phyloP scores from a whole-genome alignment of 2,113 vertebrate genomes.

The Oophaga pumilio region DNA sequence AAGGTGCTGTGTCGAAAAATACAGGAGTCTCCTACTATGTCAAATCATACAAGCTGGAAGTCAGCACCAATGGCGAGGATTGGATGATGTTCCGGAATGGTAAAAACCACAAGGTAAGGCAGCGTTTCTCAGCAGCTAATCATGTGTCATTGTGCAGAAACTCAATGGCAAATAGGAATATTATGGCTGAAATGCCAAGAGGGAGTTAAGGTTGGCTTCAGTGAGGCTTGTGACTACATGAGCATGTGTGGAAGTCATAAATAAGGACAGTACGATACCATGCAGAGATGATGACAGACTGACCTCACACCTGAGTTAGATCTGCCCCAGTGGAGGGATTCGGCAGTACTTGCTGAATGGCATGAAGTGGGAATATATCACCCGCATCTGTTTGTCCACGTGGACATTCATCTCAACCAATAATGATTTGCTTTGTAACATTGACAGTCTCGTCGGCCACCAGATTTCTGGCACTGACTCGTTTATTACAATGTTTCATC shows the following conservation, averaged over 20 bases:
- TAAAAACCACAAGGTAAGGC: conserved; percentile 94
- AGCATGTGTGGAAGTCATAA: conserved; percentile 7
- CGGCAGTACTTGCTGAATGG: not conserved
- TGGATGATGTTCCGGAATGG: conserved; percentile 98
- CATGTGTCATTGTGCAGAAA: not conserved
- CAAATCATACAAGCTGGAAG: conserved; percentile 93
- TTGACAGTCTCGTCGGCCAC: not conserved
- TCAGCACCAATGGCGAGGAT: conserved; percentile 98
- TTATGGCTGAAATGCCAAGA: not conserved
- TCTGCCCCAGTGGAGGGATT: not conserved
- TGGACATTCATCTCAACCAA: conserved; percentile 7
- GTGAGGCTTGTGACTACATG: not conserved
- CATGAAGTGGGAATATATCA: conserved; percentile 4
- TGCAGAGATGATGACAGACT: conserved; percentile 22
- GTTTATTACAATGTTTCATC: conserved; percentile 41
- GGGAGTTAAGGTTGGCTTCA: not conserved
- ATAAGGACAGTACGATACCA: not conserved
- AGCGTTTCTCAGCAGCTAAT: conserved; percentile 11
- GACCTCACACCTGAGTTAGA: not conserved
- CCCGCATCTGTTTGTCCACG: not conserved
- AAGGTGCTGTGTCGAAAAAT: conserved; percentile 93
- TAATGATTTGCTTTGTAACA: conserved; percentile 8
- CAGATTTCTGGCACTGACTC: conserved; percentile 1
- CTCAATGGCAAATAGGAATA: not conserved
- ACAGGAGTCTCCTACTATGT: conserved; percentile 92